Base-by-base conservation (phyloP, 2,113 vertebrate species). In the Scopus umbretta region DNA sequence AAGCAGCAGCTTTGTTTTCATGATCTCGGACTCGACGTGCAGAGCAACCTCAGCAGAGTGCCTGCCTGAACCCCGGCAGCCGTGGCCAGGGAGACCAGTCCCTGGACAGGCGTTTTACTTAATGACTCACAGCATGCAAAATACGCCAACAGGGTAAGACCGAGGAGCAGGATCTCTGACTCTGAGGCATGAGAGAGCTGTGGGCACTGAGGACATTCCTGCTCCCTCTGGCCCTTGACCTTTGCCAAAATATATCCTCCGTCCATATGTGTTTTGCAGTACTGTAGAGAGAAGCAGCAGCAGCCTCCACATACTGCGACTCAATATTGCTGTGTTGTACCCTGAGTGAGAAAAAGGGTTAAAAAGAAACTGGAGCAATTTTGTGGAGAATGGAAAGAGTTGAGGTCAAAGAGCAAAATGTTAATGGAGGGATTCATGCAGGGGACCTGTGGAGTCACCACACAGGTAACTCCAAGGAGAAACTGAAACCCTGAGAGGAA, bases 301-400 rank as follows among this genome's bases (percentile, higher is more conserved):
- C 66, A 13, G 43, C 76, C 32, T 29, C 70, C 32, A 18, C 16
- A 0, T 4, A 42, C 56, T 22, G 11, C 0, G 10, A 3, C 25
- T 26, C 0, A 1, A 1, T 6, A 3, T 23, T 4, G 3, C 63
- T 2, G 12, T 3, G 62, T 0, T 6, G 25, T 6, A 2, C 10
- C 32, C 29, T 0, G 20, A 43, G 67, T 0, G 26, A 68, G 43
- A 25, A 52, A 88, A 88, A 16, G 55, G 42, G 45, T 95, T 95
- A 22, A 88, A 92, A 78, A 50, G 15, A 9, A 61, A 38, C 32
- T 0, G 65, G 32, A 32, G 29, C 13, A 3, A 18, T 79, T 82
- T 25, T 10, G 18, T 11, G 36, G 40, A 32, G 70, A 74, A 56
- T 7, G 27, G 26, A 27, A 88, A 78, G 45, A n/a, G 63, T 2